phyloP scores from a whole-genome alignment of 2,888 invertebrate species.

The Biston betularia region DNA sequence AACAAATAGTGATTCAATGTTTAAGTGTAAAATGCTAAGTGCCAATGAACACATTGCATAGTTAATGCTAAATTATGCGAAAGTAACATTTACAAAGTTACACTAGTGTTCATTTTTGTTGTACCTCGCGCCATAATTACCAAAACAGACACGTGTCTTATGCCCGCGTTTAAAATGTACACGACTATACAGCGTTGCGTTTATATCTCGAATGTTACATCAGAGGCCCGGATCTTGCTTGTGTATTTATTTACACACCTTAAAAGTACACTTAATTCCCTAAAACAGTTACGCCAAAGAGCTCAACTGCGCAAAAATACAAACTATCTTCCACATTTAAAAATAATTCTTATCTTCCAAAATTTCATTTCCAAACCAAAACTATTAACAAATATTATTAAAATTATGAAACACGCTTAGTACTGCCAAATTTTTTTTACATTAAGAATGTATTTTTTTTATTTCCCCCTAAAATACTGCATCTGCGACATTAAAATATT shows the following conservation, averaged over 20 bases:
- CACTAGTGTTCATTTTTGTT: conserved; percentile 8
- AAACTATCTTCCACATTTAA: conserved; percentile 61
- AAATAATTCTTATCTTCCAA: conserved; percentile 58
- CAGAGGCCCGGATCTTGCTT: conserved; percentile 51
- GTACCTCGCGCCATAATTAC: not conserved
- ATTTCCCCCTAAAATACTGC: conserved; percentile 41
- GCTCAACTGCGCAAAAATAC: conserved; percentile 68
- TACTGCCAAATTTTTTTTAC: conserved; percentile 43
- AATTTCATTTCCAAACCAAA: conserved; percentile 42
- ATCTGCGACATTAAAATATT: conserved; percentile 25
- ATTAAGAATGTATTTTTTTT: conserved; percentile 33
- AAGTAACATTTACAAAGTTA: conserved; percentile 50
- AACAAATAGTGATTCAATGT: too few relatives aligned
- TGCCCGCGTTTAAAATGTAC: conserved; percentile 25
- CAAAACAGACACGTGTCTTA: conserved; percentile 5
- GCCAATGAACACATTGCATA: conserved; percentile 48
- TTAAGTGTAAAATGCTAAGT: not conserved
- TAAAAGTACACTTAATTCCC: conserved; percentile 72
- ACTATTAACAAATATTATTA: conserved; percentile 40
- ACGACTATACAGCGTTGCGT: conserved; percentile 29
- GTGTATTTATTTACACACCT: conserved; percentile 82
- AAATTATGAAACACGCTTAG: conserved; percentile 41
- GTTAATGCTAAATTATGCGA: conserved; percentile 53
- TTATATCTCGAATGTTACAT: conserved; percentile 37
- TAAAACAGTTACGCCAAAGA: conserved; percentile 75